phyloP scores from a whole-genome alignment of 1,140 invertebrate species.

The Hormaphis cornu region DNA sequence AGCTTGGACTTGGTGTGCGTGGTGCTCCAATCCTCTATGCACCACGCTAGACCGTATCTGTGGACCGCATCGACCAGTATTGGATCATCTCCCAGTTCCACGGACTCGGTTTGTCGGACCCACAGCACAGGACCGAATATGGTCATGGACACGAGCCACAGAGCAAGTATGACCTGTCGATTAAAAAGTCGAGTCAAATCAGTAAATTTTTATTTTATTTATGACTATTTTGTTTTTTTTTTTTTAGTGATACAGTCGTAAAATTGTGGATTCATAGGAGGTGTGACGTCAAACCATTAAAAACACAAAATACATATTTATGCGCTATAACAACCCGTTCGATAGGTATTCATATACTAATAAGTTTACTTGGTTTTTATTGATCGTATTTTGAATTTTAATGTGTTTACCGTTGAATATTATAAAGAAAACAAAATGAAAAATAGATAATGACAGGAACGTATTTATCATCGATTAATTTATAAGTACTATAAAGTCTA shows the following conservation, averaged over 20 bases:
- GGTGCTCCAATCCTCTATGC: conserved; percentile 50
- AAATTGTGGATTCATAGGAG: too few species aligned
- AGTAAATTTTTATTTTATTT: neutral
- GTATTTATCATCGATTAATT: too few species aligned
- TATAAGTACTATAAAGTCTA: too few species aligned
- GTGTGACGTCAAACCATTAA: too few species aligned
- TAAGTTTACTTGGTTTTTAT: too few species aligned
- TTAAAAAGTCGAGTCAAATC: neutral
- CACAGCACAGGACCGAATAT: conserved; percentile 58
- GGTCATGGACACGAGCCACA: conserved; percentile 56
- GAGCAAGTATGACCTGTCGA: conserved; percentile 45
- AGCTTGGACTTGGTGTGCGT: conserved; percentile 12
- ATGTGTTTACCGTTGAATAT: too few species aligned
- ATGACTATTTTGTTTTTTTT: neutral
- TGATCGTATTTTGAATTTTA: too few species aligned
- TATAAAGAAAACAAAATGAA: too few species aligned
- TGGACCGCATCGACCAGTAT: conserved; percentile 32
- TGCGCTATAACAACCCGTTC: too few species aligned
- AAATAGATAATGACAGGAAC: too few species aligned
- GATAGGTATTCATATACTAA: too few species aligned
- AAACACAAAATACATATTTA: too few species aligned
- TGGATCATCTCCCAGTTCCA: conserved; percentile 42
- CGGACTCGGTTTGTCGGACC: conserved; percentile 46
- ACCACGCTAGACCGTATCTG: conserved; percentile 45
- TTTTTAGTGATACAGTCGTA: neutral